A percentile compares a stretch with the other conserved stretches of the same genome.
These are phyloP conservation scores for Semibalanus balanoides DNA, from an alignment of 1,140 invertebrate species.

Conservation along the genomic window DNA sequence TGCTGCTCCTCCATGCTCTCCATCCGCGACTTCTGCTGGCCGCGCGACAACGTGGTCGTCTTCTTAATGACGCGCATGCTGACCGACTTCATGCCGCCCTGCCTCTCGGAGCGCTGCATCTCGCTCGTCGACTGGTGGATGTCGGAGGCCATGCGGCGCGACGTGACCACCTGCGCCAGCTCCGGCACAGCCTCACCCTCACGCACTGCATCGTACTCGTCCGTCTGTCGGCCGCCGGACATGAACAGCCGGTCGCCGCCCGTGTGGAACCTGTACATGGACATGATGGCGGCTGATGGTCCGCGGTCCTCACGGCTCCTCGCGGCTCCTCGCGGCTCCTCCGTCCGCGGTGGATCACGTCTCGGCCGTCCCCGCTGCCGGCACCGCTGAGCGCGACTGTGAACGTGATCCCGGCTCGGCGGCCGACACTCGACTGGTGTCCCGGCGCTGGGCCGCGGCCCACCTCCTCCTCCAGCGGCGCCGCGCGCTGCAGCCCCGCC, in stretches of 20 bases:
- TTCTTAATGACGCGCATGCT: slow-evolving; percentile 76
- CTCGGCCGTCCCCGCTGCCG: too few relatives aligned
- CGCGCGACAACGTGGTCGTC: slow-evolving; percentile 73
- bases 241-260: slow-evolving; percentile 1
- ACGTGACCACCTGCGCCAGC: slow-evolving; percentile 59
- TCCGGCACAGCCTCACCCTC: slow-evolving; percentile 25
- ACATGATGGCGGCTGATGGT: not conserved
- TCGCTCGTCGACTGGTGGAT: slow-evolving; percentile 50
- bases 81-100: slow-evolving; percentile 42
- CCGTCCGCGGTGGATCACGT: not conserved
- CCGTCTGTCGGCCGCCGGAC: not conserved
- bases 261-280: slow-evolving; percentile 4
- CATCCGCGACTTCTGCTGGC: slow-evolving; percentile 44
- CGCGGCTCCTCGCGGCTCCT: too few relatives aligned
- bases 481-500: too few relatives aligned
- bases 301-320: too few relatives aligned
- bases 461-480: too few relatives aligned
- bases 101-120: slow-evolving; percentile 49
- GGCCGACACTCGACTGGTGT: not conserved
- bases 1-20: not conserved
- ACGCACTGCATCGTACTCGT: not conserved
- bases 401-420: too few relatives aligned
- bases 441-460: too few relatives aligned
- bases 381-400: not conserved
- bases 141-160: slow-evolving; percentile 65